phyloP scores from a whole-genome alignment of 2,888 invertebrate species.

The Polietes domitor region DNA sequence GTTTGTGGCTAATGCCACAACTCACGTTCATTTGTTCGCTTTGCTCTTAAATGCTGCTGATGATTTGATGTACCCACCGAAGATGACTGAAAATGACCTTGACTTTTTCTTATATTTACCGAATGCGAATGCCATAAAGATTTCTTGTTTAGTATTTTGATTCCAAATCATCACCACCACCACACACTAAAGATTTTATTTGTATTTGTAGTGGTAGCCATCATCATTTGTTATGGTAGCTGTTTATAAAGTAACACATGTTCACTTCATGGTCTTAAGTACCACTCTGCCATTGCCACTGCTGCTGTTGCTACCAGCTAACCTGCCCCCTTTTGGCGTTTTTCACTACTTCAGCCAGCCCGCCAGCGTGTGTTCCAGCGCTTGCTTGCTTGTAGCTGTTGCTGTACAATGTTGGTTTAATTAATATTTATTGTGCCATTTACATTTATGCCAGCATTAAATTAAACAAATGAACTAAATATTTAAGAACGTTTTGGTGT shows the following conservation, averaged over 20 bases:
- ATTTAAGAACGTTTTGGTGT: background rate
- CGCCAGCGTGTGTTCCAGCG: slow-evolving; percentile 7
- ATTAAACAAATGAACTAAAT: slow-evolving; percentile 21
- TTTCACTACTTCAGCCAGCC: background rate
- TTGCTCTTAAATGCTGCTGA: background rate
- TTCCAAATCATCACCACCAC: slow-evolving; percentile 25
- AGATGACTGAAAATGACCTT: slow-evolving; percentile 57
- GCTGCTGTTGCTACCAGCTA: slow-evolving; percentile 11
- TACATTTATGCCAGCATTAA: slow-evolving; percentile 51
- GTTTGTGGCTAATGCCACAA: slow-evolving; percentile 6
- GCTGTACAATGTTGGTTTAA: slow-evolving; percentile 20
- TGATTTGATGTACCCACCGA: no score
- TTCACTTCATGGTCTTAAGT: slow-evolving; percentile 2
- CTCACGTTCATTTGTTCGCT: background rate
- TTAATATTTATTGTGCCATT: slow-evolving; percentile 60
- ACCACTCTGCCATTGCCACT: slow-evolving; percentile 35
- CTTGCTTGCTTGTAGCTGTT: slow-evolving; percentile 20
- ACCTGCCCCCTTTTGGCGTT: slow-evolving; percentile 19
- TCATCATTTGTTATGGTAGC: slow-evolving; percentile 53
- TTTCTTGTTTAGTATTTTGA: slow-evolving; percentile 4
- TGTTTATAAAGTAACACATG: slow-evolving; percentile 10
- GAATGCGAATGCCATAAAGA: slow-evolving; percentile 6
- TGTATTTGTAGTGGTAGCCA: background rate
- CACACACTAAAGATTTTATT: background rate
- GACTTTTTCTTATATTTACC: slow-evolving; percentile 60